A percentile compares a stretch with the other conserved stretches of the same genome.
Conservation (phyloP, 2,113 vertebrate genomes). For the Jaculus jaculus region DNA sequence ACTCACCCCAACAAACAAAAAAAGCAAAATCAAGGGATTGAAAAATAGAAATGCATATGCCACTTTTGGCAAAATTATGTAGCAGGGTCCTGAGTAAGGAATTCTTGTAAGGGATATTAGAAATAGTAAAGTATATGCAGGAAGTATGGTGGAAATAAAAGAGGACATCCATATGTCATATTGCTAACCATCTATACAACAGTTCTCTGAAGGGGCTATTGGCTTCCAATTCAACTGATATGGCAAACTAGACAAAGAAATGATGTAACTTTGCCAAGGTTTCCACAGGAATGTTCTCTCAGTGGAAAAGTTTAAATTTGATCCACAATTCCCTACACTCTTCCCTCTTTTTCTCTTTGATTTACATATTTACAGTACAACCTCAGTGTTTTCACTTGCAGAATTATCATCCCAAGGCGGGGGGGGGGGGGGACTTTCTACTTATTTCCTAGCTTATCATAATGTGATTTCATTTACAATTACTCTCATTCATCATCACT, state of each 20-base stretch:
- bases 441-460: background rate
- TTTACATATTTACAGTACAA: background rate
- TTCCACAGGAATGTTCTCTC: slow-evolving; percentile 1
- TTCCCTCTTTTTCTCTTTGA: background rate
- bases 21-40: background rate
- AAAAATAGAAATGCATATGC: background rate
- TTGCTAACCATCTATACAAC: background rate
- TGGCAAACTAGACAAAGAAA: background rate
- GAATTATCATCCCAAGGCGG: background rate
- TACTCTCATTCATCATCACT: background rate
- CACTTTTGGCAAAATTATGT: background rate
- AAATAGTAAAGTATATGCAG: background rate
- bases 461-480: background rate
- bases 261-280: background rate
- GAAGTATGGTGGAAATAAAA: background rate
- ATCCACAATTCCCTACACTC: background rate
- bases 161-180: background rate
- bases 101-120: background rate
- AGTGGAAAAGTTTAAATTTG: background rate
- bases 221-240: background rate
- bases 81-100: background rate
- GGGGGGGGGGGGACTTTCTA: background rate
- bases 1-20: background rate
- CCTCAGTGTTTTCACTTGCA: background rate
- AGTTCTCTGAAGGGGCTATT: background rate